Base-by-base conservation (phyloP, 2,888 invertebrate genomes). In the Bellardia bayeri region DNA sequence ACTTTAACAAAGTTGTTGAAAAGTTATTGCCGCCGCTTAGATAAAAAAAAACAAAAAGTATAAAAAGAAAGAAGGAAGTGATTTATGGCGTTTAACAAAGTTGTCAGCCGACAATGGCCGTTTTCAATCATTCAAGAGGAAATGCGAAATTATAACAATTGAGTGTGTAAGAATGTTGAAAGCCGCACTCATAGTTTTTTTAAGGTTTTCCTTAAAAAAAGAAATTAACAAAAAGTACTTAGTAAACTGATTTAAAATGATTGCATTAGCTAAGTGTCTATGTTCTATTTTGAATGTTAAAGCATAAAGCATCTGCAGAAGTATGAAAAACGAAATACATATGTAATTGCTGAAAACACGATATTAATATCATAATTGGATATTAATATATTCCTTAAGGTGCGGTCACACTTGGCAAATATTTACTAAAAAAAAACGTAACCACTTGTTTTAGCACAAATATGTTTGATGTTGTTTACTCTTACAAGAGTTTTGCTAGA, bases 1-100 rank as follows among this genome's bases (percentile, higher is more conserved):
- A 76, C 85, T 82, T 82, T 82, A 82, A 85, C 82, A 85, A 85
- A 87, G 75, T 82, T 87, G 87, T 87, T 87, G 87, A 87, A 87
- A 87, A 80, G 66, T 79, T 71, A 82, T 87, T 85, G 87, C 87
- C 85, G 81, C 87, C 82, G 75, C 79, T 75, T 42, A 56, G 68
- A 37, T 5, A 37, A 37, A 4, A 5, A 37, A 37, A 3, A 37
- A 37, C n/a, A 74, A 71, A 1, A 23, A 1, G 1, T 23, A 23
- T 23, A 23, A 23, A 23, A 23, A 23, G 23, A 23, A 23, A 23
- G 23, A 76, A 66, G 78, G 54, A 82, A 69, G 82, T 87, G 87
- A 87, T 87, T 85, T 87, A 87, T 80, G 79, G 64, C 58, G 33
- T 79, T 75, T 68, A 63, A 85, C 61, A 75, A 45, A 71, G 84